Evolutionary conservation across 2,113 vertebrate genomes (phyloP).

Genomic region (Petaurus breviceps): DNA sequence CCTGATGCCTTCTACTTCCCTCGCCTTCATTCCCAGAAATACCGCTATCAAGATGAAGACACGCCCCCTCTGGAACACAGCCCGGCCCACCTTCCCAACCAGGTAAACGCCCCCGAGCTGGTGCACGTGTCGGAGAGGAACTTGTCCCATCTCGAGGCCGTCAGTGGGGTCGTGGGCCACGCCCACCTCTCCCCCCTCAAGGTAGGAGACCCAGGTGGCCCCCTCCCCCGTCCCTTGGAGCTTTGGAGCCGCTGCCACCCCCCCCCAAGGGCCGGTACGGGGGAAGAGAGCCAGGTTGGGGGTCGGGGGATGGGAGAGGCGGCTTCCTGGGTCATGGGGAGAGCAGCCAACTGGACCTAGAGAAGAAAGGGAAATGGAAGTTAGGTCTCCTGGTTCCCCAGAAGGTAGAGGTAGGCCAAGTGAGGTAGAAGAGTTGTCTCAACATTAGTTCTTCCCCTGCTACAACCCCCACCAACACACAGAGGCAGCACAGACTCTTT

Average conservation of each 20-base stretch:
- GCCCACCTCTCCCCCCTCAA: constrained; percentile 78
- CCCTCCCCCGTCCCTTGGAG: constrained; percentile 69
- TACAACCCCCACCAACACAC: background rate
- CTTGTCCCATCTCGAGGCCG: constrained; percentile 84
- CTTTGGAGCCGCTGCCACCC: constrained; percentile 64
- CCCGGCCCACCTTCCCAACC: constrained; percentile 84
- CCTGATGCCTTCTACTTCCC: constrained; percentile 49
- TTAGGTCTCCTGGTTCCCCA: constrained; percentile 11
- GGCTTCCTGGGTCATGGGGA: constrained; percentile 26
- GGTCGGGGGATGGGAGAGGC: background rate
- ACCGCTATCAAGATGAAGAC: constrained; percentile 86
- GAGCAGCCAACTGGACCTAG: background rate
- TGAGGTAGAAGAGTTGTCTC: background rate
- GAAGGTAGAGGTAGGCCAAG: constrained; percentile 21
- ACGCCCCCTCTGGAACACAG: constrained; percentile 86
- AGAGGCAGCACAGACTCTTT: background rate
- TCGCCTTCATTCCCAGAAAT: constrained; percentile 80
- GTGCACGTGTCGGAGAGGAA: constrained; percentile 85
- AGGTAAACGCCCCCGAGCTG: constrained; percentile 84
- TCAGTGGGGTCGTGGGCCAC: constrained; percentile 87
- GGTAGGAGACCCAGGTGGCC: constrained; percentile 73
- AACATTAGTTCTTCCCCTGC: background rate
- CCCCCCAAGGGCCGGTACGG: constrained; percentile 68
- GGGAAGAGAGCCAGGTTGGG: background rate
- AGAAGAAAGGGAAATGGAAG: background rate